Evolutionary conservation across 2,113 vertebrate genomes (phyloP).

Genomic region (Cygnus buccinator): DNA sequence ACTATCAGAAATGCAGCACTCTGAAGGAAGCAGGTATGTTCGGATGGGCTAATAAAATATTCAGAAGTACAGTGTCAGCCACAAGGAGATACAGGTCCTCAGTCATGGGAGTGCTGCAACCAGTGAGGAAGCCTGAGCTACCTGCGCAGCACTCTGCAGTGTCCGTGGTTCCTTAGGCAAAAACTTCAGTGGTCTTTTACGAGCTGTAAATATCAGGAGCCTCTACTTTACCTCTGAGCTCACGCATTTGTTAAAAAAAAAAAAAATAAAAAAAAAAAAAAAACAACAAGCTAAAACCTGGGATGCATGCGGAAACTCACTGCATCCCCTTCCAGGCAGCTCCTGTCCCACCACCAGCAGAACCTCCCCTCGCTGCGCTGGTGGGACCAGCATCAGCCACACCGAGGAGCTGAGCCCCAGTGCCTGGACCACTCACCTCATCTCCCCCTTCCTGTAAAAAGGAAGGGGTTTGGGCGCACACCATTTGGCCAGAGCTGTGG

Average conservation of each 20-base stretch:
- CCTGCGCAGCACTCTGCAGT: neutral
- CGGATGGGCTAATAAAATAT: neutral
- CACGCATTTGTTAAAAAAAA: neutral
- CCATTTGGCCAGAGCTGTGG: neutral
- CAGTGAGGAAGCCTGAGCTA: neutral
- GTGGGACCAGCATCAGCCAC: neutral
- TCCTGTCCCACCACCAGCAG: neutral
- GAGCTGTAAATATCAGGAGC: neutral
- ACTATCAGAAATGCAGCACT: constrained; percentile 88
- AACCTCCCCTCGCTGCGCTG: neutral
- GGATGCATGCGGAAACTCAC: neutral
- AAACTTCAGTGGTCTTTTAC: neutral
- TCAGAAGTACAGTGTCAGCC: constrained; percentile 3
- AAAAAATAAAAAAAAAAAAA: too few species aligned
- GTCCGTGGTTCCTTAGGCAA: neutral
- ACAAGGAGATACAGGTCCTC: neutral
- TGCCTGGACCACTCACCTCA: neutral
- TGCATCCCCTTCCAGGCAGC: neutral
- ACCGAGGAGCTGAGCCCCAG: fast-evolving
- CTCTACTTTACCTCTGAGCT: neutral
- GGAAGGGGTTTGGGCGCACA: neutral
- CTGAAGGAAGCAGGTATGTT: constrained; percentile 91
- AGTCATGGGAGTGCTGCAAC: neutral
- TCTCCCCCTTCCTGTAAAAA: neutral
- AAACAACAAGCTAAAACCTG: neutral